A percentile compares a stretch with the other conserved stretches of the same genome.
These are phyloP conservation scores for Drosophila persimilis DNA, from an alignment of 1,140 invertebrate genomes.

Conservation along the genomic window DNA sequence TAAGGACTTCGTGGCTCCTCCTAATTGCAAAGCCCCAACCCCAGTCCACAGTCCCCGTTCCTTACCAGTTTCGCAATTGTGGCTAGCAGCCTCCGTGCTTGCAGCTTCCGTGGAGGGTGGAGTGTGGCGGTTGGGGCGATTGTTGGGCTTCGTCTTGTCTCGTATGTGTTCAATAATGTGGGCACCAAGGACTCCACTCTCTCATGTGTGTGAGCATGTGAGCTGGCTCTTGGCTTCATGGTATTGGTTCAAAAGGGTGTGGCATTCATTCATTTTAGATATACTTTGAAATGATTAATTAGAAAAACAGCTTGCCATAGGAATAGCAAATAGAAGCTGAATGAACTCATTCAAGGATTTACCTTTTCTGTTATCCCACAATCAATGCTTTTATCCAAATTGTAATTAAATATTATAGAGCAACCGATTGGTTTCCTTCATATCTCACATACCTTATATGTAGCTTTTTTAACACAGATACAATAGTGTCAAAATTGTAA, in stretches of 20 bases:
- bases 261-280: constrained; percentile 29
- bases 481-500: too few relatives aligned
- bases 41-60: background rate
- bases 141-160: constrained; percentile 18
- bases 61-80: constrained; percentile 56
- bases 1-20: constrained; percentile 70
- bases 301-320: background rate
- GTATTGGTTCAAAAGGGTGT: constrained; percentile 43
- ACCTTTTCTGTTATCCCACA: too few relatives aligned
- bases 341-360: too few relatives aligned
- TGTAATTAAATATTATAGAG: too few relatives aligned
- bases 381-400: too few relatives aligned
- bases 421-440: too few relatives aligned
- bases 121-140: background rate
- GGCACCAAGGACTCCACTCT: constrained; percentile 1
- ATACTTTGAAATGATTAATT: constrained; percentile 29
- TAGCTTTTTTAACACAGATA: too few relatives aligned
- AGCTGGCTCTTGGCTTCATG: background rate
- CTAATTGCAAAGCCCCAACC: constrained; percentile 77
- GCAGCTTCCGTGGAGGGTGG: background rate
- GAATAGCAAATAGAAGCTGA: too few relatives aligned
- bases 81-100: constrained; percentile 23
- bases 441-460: too few relatives aligned
- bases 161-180: constrained; percentile 70
- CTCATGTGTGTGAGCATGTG: constrained; percentile 17